These are phyloP conservation scores for Digitonthophagus gazella DNA, from an alignment of 2,888 invertebrate species.

Conservation along the genomic window DNA sequence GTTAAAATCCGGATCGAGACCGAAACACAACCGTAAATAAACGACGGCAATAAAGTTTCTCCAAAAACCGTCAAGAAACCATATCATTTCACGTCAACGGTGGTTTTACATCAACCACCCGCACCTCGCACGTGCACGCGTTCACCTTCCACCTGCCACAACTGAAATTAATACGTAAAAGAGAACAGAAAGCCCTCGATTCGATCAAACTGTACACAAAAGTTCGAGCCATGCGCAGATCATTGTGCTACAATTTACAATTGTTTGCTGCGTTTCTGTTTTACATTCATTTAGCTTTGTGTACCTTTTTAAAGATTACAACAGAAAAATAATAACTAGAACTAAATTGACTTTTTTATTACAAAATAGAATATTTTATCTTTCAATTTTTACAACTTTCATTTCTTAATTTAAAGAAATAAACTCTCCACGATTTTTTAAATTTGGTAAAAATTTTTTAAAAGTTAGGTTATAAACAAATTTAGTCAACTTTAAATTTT, in stretches of 20 bases:
- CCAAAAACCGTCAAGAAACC: neutral
- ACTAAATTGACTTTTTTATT: no score
- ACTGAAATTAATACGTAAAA: constrained; percentile 1
- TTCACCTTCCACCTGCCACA: neutral
- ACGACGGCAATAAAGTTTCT: neutral
- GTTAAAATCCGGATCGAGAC: constrained; percentile 4
- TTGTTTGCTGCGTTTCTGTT: constrained; percentile 10
- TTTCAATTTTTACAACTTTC: no score
- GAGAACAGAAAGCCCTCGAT: constrained; percentile 31
- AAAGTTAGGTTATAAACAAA: no score
- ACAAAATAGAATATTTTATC: no score
- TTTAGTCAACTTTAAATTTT: no score
- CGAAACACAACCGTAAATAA: neutral
- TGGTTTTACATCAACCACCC: constrained; percentile 18
- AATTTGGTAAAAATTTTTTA: no score
- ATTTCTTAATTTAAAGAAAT: no score
- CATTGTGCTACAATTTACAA: constrained; percentile 15
- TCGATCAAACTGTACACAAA: constrained; percentile 47
- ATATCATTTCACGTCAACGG: neutral
- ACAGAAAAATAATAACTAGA: no score
- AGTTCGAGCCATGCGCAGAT: constrained; percentile 38
- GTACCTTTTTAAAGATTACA: no score
- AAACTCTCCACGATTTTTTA: no score
- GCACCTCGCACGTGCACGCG: constrained; percentile 21
- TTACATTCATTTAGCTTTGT: no score